A percentile compares a stretch with the other conserved stretches of the same genome.
Conservation (phyloP, 2,113 vertebrate species). For the Colistium nudipinnis region DNA sequence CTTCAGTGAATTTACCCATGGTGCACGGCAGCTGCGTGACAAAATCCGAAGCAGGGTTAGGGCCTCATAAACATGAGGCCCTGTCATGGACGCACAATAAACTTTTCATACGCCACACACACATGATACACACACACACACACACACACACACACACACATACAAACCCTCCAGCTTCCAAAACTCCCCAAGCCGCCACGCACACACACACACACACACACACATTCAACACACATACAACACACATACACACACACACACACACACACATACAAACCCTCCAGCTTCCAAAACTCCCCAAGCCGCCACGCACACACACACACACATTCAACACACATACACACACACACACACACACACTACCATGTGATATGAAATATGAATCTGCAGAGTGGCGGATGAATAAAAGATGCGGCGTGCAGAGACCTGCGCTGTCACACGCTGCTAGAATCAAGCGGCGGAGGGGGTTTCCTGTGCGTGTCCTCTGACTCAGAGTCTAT, state of each 20-base stretch:
- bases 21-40: conserved; percentile 8
- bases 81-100: not conserved
- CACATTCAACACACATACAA: not conserved
- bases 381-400: conserved; percentile 55
- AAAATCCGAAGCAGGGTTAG: conserved; percentile 7
- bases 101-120: not conserved
- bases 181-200: conserved; percentile 7
- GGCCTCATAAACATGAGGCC: too few relatives aligned
- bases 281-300: conserved; percentile 2
- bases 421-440: conserved; percentile 54
- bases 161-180: not conserved
- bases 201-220: not conserved
- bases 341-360: not conserved
- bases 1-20: not conserved
- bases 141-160: not conserved
- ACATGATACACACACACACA: conserved; percentile 4
- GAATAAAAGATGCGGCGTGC: conserved; percentile 66
- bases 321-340: not conserved
- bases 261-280: conserved; percentile 1
- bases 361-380: conserved; percentile 56
- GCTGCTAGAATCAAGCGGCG: conserved; percentile 48
- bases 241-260: conserved; percentile 3
- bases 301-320: not conserved
- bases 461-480: conserved; percentile 44
- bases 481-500: conserved; percentile 36